Evolutionary conservation across 1,140 invertebrate genomes (phyloP).

Genomic region (Oscheius sp.): DNA sequence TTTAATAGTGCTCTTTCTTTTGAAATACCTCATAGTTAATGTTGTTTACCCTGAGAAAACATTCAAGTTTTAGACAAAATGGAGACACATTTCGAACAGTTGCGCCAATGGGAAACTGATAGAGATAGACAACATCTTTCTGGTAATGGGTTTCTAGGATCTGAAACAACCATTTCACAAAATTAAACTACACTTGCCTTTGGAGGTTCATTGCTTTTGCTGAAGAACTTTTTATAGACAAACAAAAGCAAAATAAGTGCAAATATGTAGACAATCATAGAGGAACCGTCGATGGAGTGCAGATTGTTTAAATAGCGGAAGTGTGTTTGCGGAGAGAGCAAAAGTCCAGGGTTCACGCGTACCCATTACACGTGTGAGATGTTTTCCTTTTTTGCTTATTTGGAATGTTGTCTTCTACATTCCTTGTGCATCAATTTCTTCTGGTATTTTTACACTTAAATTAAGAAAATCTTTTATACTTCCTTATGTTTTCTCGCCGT

Average conservation of each 20-base stretch:
- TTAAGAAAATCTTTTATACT: too few relatives aligned
- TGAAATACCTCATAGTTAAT: constrained; percentile 81
- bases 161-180: background rate
- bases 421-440: too few relatives aligned
- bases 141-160: constrained; percentile 64
- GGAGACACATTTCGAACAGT: constrained; percentile 81
- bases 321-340: too few relatives aligned
- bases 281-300: background rate
- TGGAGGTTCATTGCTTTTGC: background rate
- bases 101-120: constrained; percentile 79
- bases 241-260: background rate
- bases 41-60: constrained; percentile 81
- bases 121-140: constrained; percentile 82
- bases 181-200: background rate
- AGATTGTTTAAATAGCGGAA: background rate
- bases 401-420: too few relatives aligned
- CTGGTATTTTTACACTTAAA: too few relatives aligned
- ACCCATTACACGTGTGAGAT: too few relatives aligned
- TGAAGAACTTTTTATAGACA: constrained; percentile 23
- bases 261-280: background rate
- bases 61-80: constrained; percentile 91
- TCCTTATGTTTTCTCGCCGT: too few relatives aligned
- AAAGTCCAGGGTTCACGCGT: too few relatives aligned
- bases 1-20: background rate
- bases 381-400: too few relatives aligned